phyloP scores from a whole-genome alignment of 1,140 invertebrate species.

The Helicoverpa zea region DNA sequence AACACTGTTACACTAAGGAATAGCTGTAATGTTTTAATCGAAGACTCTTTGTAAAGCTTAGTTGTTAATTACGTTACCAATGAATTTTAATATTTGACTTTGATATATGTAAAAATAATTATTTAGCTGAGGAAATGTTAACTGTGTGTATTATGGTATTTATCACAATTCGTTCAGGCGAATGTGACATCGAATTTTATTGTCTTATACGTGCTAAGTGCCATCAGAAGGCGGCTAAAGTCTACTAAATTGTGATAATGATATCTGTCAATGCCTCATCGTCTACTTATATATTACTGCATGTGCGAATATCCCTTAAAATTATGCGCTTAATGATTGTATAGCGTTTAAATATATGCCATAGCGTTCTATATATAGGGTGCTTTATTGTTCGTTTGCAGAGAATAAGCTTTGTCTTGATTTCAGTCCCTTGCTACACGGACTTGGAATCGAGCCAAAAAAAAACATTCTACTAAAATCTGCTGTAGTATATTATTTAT shows the following conservation, averaged over 20 bases:
- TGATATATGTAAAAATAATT: conserved; percentile 53
- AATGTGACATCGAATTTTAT: conserved; percentile 35
- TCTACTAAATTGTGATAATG: conserved; percentile 60
- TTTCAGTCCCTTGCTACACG: background rate
- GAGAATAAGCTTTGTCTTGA: conserved; percentile 17
- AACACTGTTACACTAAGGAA: conserved; percentile 51
- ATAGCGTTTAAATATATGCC: conserved; percentile 40
- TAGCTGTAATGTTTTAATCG: conserved; percentile 67
- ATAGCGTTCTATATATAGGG: conserved; percentile 42
- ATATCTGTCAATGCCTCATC: conserved; percentile 52
- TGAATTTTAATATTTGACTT: conserved; percentile 79
- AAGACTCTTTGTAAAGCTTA: conserved; percentile 76
- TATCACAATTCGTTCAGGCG: conserved; percentile 6
- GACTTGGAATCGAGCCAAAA: conserved; percentile 25
- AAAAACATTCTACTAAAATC: conserved; percentile 23
- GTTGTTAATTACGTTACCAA: conserved; percentile 83
- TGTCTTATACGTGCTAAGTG: conserved; percentile 52
- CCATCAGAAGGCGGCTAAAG: conserved; percentile 55
- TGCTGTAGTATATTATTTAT: conserved; percentile 17
- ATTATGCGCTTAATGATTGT: conserved; percentile 30
- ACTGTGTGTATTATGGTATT: conserved; percentile 32
- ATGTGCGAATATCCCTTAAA: conserved; percentile 36
- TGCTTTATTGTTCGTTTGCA: conserved; percentile 26
- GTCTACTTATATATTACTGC: conserved; percentile 34
- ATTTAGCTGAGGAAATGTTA: conserved; percentile 47